Evolutionary conservation across 2,888 invertebrate genomes (phyloP).

Genomic region (Tanytarsus gracilentus): DNA sequence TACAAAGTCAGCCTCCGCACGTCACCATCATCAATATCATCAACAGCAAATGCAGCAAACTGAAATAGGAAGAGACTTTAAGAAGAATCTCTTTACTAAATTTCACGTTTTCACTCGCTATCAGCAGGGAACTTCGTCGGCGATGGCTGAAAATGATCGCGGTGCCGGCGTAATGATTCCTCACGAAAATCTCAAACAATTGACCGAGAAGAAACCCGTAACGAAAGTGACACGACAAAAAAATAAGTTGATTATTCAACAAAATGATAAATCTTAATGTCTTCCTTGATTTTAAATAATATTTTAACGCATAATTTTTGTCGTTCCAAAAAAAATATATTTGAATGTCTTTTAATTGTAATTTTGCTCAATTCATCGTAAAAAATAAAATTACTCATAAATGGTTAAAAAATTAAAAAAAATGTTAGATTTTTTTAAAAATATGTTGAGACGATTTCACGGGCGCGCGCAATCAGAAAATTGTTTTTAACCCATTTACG

Average conservation of each 20-base stretch:
- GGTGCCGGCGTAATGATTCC: constrained; percentile 44
- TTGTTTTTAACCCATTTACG: no score
- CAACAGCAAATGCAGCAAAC: constrained; percentile 33
- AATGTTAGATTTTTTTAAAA: no score
- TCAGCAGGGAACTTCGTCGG: constrained; percentile 39
- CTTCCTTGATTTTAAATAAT: neutral
- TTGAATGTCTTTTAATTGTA: neutral
- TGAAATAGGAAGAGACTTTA: constrained; percentile 44
- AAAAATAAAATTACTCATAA: no score
- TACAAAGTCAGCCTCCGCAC: constrained; percentile 7
- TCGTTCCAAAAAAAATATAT: neutral
- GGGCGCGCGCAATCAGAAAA: no score
- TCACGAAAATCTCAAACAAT: constrained; percentile 58
- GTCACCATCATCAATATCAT: constrained; percentile 20
- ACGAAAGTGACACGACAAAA: constrained; percentile 75
- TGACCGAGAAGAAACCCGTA: constrained; percentile 55
- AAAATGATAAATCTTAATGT: constrained; percentile 43
- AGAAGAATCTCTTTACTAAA: constrained; percentile 47
- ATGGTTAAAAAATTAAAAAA: no score
- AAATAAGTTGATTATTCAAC: constrained; percentile 72
- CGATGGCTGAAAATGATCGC: constrained; percentile 30
- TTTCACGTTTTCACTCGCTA: constrained; percentile 46
- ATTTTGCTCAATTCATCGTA: no score
- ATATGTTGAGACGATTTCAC: no score
- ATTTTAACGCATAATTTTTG: neutral